Base-by-base conservation (phyloP, 2,888 invertebrate genomes). In the Acleris holmiana region DNA sequence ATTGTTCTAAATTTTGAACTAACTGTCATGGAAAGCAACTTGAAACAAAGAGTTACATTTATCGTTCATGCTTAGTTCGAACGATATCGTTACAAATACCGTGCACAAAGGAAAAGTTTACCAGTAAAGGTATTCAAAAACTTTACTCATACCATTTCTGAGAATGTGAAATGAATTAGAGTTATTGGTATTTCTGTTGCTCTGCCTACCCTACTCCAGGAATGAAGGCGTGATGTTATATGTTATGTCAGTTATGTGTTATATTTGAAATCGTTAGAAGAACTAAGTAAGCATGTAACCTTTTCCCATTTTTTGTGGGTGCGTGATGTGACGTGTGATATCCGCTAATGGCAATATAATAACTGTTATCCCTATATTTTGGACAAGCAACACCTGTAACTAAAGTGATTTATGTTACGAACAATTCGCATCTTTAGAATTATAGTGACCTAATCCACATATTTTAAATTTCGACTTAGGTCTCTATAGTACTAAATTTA, bases 351-450 rank as follows among this genome's bases (percentile, higher is more conserved):
- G 44, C 44, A 4, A 55, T 46, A 60, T 65, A 65, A 65, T 65
- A 65, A 60, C 65, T 55, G 60, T 65, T 60, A 65, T 65, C 59
- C 53, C 48, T 59, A 54, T 60, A 46, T 59, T 59, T 55, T 10
- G 41, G 23, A 19, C 46, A 60, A 64, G 29, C 55, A 35, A 65
- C 49, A 41, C 59, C 44, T 60, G 49, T 46, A 65, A 65, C 55
- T 65, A 63, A 8, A 15, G 55, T 65, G 65, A 65, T 65, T 65
- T 55, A 60, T 60, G 54, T 58, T 35, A 35, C 59, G 49, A 60
- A 21, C 49, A 60, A 65, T 40, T 48, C 49, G n/a, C n/a, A n/a
- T n/a, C n/a, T n/a, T n/a, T n/a, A n/a, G n/a, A n/a, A n/a, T n/a
- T n/a, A n/a, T n/a, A n/a, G n/a, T n/a, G n/a, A n/a, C n/a, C n/a